phyloP scores from a whole-genome alignment of 2,888 invertebrate genomes.

The Rhagium mordax region DNA sequence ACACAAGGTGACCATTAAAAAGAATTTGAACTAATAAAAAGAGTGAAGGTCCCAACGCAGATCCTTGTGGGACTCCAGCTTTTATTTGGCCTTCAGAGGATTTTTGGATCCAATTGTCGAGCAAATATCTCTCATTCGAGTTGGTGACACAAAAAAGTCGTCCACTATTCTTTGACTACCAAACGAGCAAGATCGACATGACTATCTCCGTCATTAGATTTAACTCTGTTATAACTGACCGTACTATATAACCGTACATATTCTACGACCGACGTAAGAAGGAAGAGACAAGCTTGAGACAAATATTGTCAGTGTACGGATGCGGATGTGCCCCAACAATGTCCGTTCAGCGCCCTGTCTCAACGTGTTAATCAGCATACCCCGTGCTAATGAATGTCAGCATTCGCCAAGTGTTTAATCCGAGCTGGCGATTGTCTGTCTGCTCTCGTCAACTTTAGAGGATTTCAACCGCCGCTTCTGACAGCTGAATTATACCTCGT shows the following conservation, averaged over 20 bases:
- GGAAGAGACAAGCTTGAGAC: conserved; percentile 4
- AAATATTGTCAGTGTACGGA: conserved; percentile 2
- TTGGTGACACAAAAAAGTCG: too few species aligned
- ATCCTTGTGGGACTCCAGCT: too few species aligned
- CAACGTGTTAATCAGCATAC: conserved; percentile 2
- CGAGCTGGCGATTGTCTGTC: neutral
- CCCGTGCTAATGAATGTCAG: neutral
- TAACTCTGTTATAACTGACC: neutral
- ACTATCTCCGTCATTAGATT: neutral
- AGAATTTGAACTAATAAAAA: too few species aligned
- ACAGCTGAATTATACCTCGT: neutral
- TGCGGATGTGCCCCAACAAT: neutral
- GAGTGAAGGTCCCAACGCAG: too few species aligned
- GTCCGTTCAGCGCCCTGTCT: conserved; percentile 9
- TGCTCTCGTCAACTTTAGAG: neutral
- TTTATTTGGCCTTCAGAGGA: too few species aligned
- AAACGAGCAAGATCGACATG: too few species aligned
- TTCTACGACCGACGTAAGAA: neutral
- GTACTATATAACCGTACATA: neutral
- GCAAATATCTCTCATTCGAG: too few species aligned
- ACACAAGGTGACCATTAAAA: too few species aligned
- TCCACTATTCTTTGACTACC: too few species aligned
- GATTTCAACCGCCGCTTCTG: neutral
- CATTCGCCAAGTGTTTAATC: neutral
- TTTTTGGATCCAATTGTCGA: too few species aligned